phyloP scores from a whole-genome alignment of 2,888 invertebrate species.

The Seladonia tumulorum region DNA sequence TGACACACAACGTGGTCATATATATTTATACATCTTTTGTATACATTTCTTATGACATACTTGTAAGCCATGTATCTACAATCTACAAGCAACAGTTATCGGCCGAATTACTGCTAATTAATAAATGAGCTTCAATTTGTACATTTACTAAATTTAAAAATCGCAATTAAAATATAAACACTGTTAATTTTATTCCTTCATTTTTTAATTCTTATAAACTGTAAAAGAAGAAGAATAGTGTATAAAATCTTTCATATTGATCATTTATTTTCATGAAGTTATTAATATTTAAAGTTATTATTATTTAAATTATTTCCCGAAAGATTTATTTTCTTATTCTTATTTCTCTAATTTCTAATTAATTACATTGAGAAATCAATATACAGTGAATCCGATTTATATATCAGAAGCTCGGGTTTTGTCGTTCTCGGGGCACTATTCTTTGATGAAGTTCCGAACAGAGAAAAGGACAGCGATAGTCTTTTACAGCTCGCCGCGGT shows the following conservation, averaged over 20 bases:
- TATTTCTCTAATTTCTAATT: no score
- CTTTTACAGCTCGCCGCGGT: no score
- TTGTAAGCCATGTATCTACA: neutral
- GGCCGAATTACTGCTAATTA: slow-evolving; percentile 10
- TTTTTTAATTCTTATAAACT: neutral
- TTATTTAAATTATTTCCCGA: no score
- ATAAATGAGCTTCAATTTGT: neutral
- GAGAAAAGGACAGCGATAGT: no score
- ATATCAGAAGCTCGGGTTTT: no score
- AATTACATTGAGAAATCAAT: no score
- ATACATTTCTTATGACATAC: slow-evolving; percentile 47
- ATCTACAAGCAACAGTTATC: neutral
- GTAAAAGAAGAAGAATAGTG: neutral
- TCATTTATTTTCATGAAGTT: neutral
- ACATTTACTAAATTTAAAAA: neutral
- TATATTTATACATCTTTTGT: slow-evolving; percentile 37
- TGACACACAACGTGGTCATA: neutral
- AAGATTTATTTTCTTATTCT: no score
- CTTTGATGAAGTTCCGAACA: no score
- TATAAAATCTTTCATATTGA: neutral
- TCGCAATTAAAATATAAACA: neutral
- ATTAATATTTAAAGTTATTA: no score
- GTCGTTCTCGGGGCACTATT: no score
- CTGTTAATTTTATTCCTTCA: neutral
- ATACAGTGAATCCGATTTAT: no score